Percentiles rank a stretch among this genome's conserved stretches.
Evolutionary conservation across 2,888 invertebrate species (phyloP).

Genomic region (Notocelia uddmanniana): DNA sequence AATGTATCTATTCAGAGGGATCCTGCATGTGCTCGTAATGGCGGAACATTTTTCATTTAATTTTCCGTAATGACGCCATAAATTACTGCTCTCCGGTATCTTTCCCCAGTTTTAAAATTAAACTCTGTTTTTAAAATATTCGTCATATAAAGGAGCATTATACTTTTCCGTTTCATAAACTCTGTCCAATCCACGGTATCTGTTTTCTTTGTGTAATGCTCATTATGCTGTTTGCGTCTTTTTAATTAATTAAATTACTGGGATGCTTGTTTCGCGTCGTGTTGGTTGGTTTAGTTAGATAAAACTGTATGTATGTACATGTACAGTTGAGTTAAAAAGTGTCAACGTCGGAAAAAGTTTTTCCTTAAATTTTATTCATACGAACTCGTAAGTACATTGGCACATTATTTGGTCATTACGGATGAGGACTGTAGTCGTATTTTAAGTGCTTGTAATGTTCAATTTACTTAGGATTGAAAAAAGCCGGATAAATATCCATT

Average conservation of each 20-base stretch:
- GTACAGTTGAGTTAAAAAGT: not conserved
- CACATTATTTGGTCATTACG: too few relatives aligned
- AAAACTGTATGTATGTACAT: not conserved
- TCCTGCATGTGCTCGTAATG: constrained; percentile 49
- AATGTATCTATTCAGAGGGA: constrained; percentile 11
- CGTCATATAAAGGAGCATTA: constrained; percentile 48
- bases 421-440: too few relatives aligned
- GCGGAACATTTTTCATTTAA: constrained; percentile 70
- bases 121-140: constrained; percentile 60
- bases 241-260: constrained; percentile 28
- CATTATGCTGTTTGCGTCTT: not conserved
- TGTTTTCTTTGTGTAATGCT: constrained; percentile 17
- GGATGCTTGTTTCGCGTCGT: constrained; percentile 1
- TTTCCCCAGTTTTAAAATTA: constrained; percentile 70
- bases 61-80: constrained; percentile 73
- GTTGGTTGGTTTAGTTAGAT: not conserved
- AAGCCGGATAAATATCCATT: too few relatives aligned
- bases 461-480: too few relatives aligned
- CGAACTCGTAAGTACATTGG: too few relatives aligned
- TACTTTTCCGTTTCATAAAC: constrained; percentile 38
- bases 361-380: too few relatives aligned
- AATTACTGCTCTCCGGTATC: constrained; percentile 69
- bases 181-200: constrained; percentile 5
- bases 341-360: not conserved
- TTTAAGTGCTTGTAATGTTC: too few relatives aligned